Base-by-base conservation (phyloP, 2,888 invertebrate species). In the Linnaemya tessellans region DNA sequence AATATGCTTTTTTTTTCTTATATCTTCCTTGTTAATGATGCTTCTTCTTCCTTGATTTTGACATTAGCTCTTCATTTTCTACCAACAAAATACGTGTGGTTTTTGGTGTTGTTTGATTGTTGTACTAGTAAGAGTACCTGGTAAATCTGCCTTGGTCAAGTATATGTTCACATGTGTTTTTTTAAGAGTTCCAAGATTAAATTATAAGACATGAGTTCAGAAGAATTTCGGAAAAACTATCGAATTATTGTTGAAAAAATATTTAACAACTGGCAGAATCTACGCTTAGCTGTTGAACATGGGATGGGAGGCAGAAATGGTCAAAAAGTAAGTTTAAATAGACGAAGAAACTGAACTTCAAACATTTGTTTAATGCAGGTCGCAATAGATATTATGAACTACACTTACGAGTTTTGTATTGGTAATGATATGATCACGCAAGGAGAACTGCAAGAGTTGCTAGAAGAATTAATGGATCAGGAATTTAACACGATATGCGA, bases 401-500 rank as follows among this genome's bases (percentile, higher is more conserved):
- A 95, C 88, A 93, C 95, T 80, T 94, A 94, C 35, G 93, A 95
- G 84, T 95, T 94, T 89, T 95, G 95, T 89, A 93, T 95, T 20
- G 93, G 93, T 81, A 94, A 95, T 89, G 90, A 92, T 25, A 93
- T 94, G 84, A 93, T 95, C 5, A 94, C 95, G 46, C 91, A 92
- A 65, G 93, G 94, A 74, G 94, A 95, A 86, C 93, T 96, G 5
- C 93, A 94, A 56, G 95, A 95, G 88, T 93, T 94, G 0, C 89
- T 96, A 30, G 95, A 95, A 88, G 96, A 96, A 87, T 92, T 96
- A 38, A 94, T 96, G 94, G 96, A 96, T 90, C 94, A 96, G 89
- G 95, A 96, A 89, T 96, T 96, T 91, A 94, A 95, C 83, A 96
- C 96, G 38, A 93, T 95, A 7, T 96, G 96, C 89, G 95, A 96